Base-by-base conservation (phyloP, 2,113 vertebrate genomes). In the Alouatta palliata region DNA sequence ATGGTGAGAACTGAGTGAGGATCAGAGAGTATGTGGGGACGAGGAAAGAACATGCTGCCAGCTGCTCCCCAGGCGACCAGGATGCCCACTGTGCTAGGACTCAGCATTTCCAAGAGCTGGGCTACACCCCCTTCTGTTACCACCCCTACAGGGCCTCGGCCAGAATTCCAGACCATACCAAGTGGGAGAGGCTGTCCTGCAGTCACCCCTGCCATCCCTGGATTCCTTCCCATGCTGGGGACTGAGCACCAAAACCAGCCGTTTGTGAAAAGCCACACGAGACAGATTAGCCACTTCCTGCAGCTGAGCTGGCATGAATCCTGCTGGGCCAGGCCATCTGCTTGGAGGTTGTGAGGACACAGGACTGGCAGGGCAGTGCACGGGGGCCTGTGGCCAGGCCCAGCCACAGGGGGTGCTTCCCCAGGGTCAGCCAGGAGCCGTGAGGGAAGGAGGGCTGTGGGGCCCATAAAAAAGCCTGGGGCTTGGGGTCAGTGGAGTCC, bases 301-400 rank as follows among this genome's bases (percentile, higher is more conserved):
- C 94, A 80, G 87, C 92, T 47, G 92, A 95, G 92, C 79, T 56
- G 87, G 77, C 17, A 1, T 10, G 40, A 58, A 9, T 40, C 83
- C 87, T 54, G 25, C 61, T 16, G 71, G 52, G 80, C 80, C 45
- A 21, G 45, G 68, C 82, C 95, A 88, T 93, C 96, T 86, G 88
- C n/a, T 43, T 8, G 1, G 82, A 47, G 77, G 21, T 56, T 20
- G 52, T 47, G 68, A 21, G 83, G 56, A 30, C 61, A 49, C 8
- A 14, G 43, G 75, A 21, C 83, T 56, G 79, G 52, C 49, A 5
- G n/a, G 66, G 40, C 17, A 79, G 87, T 10, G 4, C 4, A 37
- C 3, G 27, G 73, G 37, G 32, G 43, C 37, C 56, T 14, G 5
- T 32, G 61, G 21, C 37, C 25, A 37, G 40, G 58, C 37, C 17